Percentiles rank a stretch among this genome's conserved stretches.
Evolutionary conservation across 2,113 vertebrate species (phyloP).

Genomic region (Xiphophorus maculatus): DNA sequence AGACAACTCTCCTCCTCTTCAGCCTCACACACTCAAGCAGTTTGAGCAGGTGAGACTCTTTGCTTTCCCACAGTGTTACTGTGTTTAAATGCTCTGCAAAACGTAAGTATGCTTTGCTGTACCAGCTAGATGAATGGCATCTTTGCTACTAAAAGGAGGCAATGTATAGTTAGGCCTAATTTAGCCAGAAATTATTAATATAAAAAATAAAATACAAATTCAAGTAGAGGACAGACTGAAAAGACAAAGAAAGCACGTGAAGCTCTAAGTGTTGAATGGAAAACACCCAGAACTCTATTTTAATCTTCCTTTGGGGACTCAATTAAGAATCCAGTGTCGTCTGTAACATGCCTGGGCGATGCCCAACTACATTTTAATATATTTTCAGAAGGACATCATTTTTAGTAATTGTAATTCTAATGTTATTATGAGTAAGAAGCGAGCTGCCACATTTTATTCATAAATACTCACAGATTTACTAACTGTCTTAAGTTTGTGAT

Average conservation of each 20-base stretch:
- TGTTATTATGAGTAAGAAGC: background rate
- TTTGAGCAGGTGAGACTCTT: constrained; percentile 78
- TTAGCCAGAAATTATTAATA: background rate
- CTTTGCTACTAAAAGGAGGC: background rate
- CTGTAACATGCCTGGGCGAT: constrained; percentile 6
- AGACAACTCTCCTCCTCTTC: constrained; percentile 76
- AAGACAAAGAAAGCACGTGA: constrained; percentile 27
- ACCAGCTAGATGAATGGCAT: constrained; percentile 46
- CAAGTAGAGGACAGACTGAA: background rate
- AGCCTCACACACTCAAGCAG: constrained; percentile 79
- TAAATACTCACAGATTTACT: no score
- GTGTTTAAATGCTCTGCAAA: background rate
- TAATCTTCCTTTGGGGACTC: constrained; percentile 38
- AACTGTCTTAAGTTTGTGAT: no score
- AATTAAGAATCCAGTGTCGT: constrained; percentile 29
- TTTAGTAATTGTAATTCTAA: background rate
- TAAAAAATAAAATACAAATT: background rate
- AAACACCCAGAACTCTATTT: constrained; percentile 50
- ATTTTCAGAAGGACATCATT: no score
- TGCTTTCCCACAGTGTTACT: background rate
- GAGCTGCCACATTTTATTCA: no score
- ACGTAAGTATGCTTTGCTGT: background rate
- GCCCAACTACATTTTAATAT: background rate
- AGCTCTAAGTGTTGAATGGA: constrained; percentile 30
- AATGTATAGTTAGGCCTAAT: background rate